A percentile compares a stretch with the other conserved stretches of the same genome.
Conservation (phyloP, 2,797 vertebrate species). For the Heliangelus exortis region DNA sequence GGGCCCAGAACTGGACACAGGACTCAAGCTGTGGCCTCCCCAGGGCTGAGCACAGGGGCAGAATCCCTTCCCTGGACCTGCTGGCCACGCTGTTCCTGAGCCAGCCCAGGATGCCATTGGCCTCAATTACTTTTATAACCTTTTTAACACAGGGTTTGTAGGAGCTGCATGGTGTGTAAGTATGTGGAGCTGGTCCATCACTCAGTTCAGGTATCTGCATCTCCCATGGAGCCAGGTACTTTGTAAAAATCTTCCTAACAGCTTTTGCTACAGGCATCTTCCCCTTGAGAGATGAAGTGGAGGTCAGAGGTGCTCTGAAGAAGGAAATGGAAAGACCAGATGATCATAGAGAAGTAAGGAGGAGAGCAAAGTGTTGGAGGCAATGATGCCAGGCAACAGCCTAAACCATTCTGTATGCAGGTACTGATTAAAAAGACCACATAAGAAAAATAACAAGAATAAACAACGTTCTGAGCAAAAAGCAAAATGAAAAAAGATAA, state of each 20-base stretch:
- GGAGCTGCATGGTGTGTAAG: background rate
- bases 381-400: background rate
- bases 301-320: background rate
- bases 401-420: background rate
- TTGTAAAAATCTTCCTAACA: background rate
- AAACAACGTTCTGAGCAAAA: background rate
- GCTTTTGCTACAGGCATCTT: background rate
- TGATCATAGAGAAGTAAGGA: background rate
- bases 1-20: too few relatives aligned
- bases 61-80: too few relatives aligned
- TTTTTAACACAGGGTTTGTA: background rate
- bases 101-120: too few relatives aligned
- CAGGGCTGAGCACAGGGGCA: too few relatives aligned
- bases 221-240: background rate
- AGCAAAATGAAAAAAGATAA: background rate
- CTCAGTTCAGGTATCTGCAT: background rate
- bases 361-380: background rate
- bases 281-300: background rate
- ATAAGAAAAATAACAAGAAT: background rate
- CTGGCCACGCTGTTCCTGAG: too few relatives aligned
- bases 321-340: background rate
- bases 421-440: background rate
- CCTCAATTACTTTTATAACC: background rate
- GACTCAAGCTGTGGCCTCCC: too few relatives aligned
- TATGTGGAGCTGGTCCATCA: rapidly evolving